Base-by-base conservation (phyloP, 2,113 vertebrate genomes). In the Epinephelus cyanopodus region DNA sequence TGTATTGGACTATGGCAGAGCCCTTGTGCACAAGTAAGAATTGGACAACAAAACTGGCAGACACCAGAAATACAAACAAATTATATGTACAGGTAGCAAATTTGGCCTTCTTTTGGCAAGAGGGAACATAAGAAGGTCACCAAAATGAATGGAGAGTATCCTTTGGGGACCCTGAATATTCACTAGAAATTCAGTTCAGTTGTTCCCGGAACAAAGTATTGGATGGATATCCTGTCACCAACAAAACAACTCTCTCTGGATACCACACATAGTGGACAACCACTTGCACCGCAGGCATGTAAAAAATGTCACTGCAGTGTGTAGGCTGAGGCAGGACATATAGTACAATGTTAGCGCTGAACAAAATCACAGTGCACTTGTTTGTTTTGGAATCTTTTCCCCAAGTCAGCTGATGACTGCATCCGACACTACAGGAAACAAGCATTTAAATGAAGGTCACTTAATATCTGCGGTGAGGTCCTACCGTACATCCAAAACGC, bases 231-330 rank as follows among this genome's bases (percentile, higher is more conserved):
- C 7, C 27, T 60, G 62, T 25, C 18, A 73, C 21, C 5, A 67
- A 25, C 17, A 21, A 58, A 57, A 60, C 4, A 29, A 11, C 60
- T 50, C 10, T 54, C 21, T 63, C 27, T 39, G 64, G 37, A 71
- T 70, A 65, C 19, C 33, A 77, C 29, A 62, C 74, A 56, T 33
- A 64, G 85, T 74, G 23, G 17, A 58, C 63, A 45, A 73, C 83
- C 85, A 78, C n/a, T 37, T 19, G 57, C 71, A 74, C 71, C 25
- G 1, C 77, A 72, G 33, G 62, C 64, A 86, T 69, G 71, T 64
- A 25, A 75, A 72, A 70, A 62, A 89, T 77, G 48, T 78, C 69
- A 77, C 83, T 82, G 71, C 70, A 47, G 18, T 65, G 65, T 71
- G 52, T 54, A 27, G 25, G 25, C 25, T 33, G 56, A 50, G 47